Evolutionary conservation across 2,888 invertebrate species (phyloP).

Genomic region (Leptarthrus brevirostris): DNA sequence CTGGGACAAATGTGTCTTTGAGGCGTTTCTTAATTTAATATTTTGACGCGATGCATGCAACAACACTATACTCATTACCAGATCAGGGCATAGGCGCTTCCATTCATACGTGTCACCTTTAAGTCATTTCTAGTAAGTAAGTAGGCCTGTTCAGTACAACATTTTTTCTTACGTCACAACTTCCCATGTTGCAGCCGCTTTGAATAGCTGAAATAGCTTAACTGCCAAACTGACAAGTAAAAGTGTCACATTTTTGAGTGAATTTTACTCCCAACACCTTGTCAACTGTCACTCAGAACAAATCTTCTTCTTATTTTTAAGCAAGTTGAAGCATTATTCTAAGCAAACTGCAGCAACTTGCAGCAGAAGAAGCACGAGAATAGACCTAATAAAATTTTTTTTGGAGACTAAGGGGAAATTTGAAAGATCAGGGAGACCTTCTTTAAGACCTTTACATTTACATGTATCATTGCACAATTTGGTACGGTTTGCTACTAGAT

Average conservation of each 20-base stretch:
- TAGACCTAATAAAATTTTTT: constrained; percentile 69
- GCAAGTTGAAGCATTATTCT: too few species aligned
- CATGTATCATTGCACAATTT: constrained; percentile 91
- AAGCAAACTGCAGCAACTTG: too few species aligned
- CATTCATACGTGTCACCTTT: constrained; percentile 19
- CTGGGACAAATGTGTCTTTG: too few species aligned
- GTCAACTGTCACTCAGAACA: too few species aligned
- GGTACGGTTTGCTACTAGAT: constrained; percentile 77
- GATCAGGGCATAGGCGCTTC: not conserved
- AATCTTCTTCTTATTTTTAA: too few species aligned
- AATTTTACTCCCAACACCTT: too few species aligned
- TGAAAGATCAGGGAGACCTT: constrained; percentile 94
- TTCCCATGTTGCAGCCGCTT: too few species aligned
- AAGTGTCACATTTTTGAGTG: too few species aligned
- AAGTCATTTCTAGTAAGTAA: constrained; percentile 16
- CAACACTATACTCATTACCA: not conserved
- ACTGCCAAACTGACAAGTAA: too few species aligned
- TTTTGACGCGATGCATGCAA: not conserved
- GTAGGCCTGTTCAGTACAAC: constrained; percentile 13
- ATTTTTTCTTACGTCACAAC: not conserved
- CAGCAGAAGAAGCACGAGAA: too few species aligned
- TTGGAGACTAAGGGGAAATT: constrained; percentile 96
- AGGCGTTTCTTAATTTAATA: too few species aligned
- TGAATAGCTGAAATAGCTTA: too few species aligned
- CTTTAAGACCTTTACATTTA: constrained; percentile 99